These are phyloP conservation scores for Pterostichus niger DNA, from an alignment of 2,888 invertebrate genomes.

Conservation along the genomic window DNA sequence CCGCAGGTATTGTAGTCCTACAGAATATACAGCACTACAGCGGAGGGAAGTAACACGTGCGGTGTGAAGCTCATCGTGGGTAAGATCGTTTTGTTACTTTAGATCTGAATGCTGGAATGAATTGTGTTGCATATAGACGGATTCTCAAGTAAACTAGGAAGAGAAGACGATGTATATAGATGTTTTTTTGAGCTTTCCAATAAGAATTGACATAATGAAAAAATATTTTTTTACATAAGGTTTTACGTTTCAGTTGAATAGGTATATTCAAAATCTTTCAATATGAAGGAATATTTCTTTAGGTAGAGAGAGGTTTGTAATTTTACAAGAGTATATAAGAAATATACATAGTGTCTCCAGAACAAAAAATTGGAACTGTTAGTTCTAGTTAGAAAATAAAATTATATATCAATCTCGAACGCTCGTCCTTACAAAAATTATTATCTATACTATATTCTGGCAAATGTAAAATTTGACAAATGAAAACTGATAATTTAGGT, in stretches of 20 bases:
- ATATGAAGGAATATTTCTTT: too few relatives aligned
- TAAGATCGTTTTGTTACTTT: background rate
- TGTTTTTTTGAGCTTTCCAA: slow-evolving; percentile 4
- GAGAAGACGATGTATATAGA: background rate
- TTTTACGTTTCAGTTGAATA: background rate
- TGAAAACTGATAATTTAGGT: too few relatives aligned
- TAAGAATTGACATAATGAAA: slow-evolving; percentile 18
- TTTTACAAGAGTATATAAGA: too few relatives aligned
- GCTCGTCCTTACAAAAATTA: too few relatives aligned
- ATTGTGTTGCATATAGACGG: background rate
- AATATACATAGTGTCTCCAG: too few relatives aligned
- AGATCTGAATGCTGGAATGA: background rate
- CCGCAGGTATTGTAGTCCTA: slow-evolving; percentile 47
- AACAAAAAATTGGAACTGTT: too few relatives aligned
- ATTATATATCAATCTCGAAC: too few relatives aligned
- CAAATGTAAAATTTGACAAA: too few relatives aligned
- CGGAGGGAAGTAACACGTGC: slow-evolving; percentile 23
- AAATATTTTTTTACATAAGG: background rate
- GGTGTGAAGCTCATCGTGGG: slow-evolving; percentile 12
- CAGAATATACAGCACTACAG: background rate
- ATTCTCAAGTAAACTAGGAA: background rate
- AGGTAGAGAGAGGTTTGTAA: too few relatives aligned
- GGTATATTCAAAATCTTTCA: too few relatives aligned
- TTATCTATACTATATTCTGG: too few relatives aligned
- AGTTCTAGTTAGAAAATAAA: too few relatives aligned